These are phyloP conservation scores for Podarcis lilfordi DNA, from an alignment of 2,797 vertebrate genomes.

Conservation along the genomic window DNA sequence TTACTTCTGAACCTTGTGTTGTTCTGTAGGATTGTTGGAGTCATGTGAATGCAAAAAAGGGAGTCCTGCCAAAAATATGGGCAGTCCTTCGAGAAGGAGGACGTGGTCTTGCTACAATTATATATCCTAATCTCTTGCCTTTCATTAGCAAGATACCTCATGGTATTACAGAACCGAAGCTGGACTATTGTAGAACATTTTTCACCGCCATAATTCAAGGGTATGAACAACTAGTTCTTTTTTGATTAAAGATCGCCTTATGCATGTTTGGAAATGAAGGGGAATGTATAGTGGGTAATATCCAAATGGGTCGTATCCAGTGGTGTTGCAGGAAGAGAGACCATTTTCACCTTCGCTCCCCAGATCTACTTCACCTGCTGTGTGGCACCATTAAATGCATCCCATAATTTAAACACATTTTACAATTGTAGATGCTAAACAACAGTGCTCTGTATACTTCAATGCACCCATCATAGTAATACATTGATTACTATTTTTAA, in stretches of 20 bases:
- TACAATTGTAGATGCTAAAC: not conserved
- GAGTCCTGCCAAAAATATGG: constrained; percentile 93
- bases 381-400: not conserved
- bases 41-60: constrained; percentile 91
- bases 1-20: constrained; percentile 7
- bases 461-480: not conserved
- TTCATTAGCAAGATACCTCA: constrained; percentile 91
- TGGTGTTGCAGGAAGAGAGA: not conserved
- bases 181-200: constrained; percentile 90
- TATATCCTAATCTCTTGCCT: constrained; percentile 93
- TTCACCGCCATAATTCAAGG: constrained; percentile 87
- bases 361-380: not conserved
- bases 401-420: not conserved
- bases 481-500: not conserved
- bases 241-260: not conserved
- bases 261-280: constrained; percentile 6
- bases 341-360: not conserved
- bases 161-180: constrained; percentile 81
- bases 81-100: constrained; percentile 89
- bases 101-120: constrained; percentile 87
- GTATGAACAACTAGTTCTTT: constrained; percentile 75
- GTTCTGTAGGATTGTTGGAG: constrained; percentile 91
- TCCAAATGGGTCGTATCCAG: not conserved
- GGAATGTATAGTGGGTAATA: not conserved
- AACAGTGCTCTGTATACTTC: not conserved